A percentile compares a stretch with the other conserved stretches of the same genome.
phyloP scores from a whole-genome alignment of 1,140 invertebrate species.

The Eumaeus atala region DNA sequence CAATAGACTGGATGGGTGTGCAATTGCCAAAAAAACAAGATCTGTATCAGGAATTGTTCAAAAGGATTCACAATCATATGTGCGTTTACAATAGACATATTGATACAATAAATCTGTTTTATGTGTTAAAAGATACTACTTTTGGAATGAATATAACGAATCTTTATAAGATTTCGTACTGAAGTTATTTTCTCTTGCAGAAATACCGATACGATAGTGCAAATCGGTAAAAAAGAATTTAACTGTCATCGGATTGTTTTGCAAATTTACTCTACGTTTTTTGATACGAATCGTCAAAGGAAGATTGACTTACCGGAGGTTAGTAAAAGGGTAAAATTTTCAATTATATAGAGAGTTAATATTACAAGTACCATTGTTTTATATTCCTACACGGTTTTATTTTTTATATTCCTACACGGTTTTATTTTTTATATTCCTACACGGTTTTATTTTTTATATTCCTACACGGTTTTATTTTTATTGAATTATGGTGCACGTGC shows the following conservation, averaged over 20 bases:
- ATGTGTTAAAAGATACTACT: too few species aligned
- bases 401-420: too few species aligned
- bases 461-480: not conserved
- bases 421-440: too few species aligned
- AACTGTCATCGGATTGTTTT: conserved; percentile 77
- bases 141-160: too few species aligned
- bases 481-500: too few species aligned
- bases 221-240: conserved; percentile 75
- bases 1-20: conserved; percentile 75
- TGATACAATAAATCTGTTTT: too few species aligned
- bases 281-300: conserved; percentile 61
- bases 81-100: conserved; percentile 23
- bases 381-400: too few species aligned
- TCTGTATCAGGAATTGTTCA: conserved; percentile 74
- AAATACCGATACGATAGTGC: too few species aligned
- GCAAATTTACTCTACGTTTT: conserved; percentile 77
- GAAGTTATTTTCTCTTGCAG: too few species aligned
- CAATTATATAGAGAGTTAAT: not conserved
- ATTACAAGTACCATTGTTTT: too few species aligned
- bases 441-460: not conserved
- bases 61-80: conserved; percentile 76
- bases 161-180: too few species aligned
- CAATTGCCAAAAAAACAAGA: conserved; percentile 76
- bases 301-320: conserved; percentile 51
- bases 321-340: conserved; percentile 22